Conservation (phyloP, 1,140 invertebrate species). For the Subanguina moxae region DNA sequence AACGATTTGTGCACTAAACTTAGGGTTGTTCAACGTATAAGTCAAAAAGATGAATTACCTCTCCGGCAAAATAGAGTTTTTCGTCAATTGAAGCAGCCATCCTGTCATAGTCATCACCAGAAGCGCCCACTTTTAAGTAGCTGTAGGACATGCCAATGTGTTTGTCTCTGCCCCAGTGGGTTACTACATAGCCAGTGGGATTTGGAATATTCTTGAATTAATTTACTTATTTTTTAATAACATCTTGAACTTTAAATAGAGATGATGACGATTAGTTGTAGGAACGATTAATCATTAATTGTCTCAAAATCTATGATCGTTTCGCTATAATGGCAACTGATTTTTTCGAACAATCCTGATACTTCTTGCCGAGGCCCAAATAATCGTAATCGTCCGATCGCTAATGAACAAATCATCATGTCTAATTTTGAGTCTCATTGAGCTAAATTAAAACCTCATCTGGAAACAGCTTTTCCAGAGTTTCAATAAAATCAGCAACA, state of each 20-base stretch:
- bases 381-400: too few relatives aligned
- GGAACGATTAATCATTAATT: too few relatives aligned
- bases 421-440: too few relatives aligned
- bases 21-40: slow-evolving; percentile 20
- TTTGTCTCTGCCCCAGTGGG: slow-evolving; percentile 61
- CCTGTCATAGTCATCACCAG: slow-evolving; percentile 59
- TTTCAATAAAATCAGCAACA: slow-evolving; percentile 56
- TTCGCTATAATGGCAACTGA: too few relatives aligned
- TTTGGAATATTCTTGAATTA: slow-evolving; percentile 48
- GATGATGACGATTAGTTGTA: too few relatives aligned
- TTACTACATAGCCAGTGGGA: slow-evolving; percentile 61
- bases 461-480: slow-evolving; percentile 52
- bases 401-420: too few relatives aligned
- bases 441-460: slow-evolving; percentile 45
- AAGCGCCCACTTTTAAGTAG: slow-evolving; percentile 61
- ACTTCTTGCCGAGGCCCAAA: too few relatives aligned
- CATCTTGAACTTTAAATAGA: too few relatives aligned
- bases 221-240: slow-evolving; percentile 16
- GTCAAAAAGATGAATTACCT: slow-evolving; percentile 55
- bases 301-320: too few relatives aligned
- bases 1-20: slow-evolving; percentile 62
- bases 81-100: slow-evolving; percentile 60
- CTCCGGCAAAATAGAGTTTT: slow-evolving; percentile 63
- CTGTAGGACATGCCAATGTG: slow-evolving; percentile 61
- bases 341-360: too few relatives aligned